Percentiles rank a stretch among this genome's conserved stretches.
phyloP scores from a whole-genome alignment of 2,113 vertebrate genomes.

The Sinocyclocheilus anshuiensis region DNA sequence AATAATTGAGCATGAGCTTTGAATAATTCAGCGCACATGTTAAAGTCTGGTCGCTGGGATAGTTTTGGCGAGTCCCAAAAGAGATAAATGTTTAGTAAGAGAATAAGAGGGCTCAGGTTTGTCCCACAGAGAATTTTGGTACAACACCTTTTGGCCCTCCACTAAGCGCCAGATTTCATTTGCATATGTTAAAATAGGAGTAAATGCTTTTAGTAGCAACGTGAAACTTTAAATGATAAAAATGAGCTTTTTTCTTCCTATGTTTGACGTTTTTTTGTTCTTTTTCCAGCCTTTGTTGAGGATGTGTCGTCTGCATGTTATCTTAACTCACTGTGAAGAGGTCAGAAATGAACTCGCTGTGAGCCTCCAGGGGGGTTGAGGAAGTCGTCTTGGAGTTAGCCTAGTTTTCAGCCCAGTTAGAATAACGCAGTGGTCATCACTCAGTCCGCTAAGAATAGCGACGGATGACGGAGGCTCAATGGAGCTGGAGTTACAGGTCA shows the following conservation, averaged over 20 bases:
- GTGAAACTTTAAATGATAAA: not conserved
- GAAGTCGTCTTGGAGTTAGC: conserved; percentile 45
- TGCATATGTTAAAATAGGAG: conserved; percentile 27
- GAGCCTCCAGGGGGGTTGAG: not conserved
- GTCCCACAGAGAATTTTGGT: conserved; percentile 41
- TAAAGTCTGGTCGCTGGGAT: conserved; percentile 62
- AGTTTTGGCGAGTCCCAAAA: conserved; percentile 58
- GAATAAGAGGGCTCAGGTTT: conserved; percentile 43
- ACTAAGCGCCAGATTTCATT: conserved; percentile 10
- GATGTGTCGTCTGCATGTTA: not conserved
- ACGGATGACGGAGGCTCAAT: not conserved
- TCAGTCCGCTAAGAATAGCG: conserved; percentile 49
- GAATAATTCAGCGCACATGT: conserved; percentile 63
- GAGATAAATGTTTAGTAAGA: conserved; percentile 58
- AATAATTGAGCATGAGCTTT: conserved; percentile 61
- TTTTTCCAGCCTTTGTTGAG: not conserved
- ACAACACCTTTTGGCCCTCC: not conserved
- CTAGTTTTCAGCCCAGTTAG: conserved; percentile 48
- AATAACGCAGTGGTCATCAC: conserved; percentile 44
- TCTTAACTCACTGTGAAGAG: conserved; percentile 23
- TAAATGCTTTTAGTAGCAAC: not conserved
- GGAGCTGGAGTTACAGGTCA: conserved; percentile 29
- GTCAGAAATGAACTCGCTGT: conserved; percentile 20
- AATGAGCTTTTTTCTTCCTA: not conserved
- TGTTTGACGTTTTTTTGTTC: not conserved